Evolutionary conservation across 2,113 vertebrate species (phyloP).

Genomic region (Hippoglossus stenolepis): DNA sequence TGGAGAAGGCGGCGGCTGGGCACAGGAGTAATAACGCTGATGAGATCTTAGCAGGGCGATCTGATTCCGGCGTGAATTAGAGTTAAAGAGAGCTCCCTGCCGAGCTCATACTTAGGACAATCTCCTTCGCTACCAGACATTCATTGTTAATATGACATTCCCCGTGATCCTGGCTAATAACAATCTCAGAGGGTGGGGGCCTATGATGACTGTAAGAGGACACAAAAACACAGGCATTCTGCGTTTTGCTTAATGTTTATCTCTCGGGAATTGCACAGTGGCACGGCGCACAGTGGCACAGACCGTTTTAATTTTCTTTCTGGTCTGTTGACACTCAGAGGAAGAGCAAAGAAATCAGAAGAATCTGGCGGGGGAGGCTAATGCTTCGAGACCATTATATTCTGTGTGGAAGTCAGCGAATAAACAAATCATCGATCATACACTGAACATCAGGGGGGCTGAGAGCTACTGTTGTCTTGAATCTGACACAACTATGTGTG

Average conservation of each 20-base stretch:
- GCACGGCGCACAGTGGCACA: conserved; percentile 64
- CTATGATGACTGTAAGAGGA: conserved; percentile 75
- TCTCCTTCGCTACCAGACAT: conserved; percentile 84
- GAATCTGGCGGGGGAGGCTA: conserved; percentile 34
- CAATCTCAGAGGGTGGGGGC: conserved; percentile 79
- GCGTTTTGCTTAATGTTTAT: conserved; percentile 86
- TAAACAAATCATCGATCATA: conserved; percentile 70
- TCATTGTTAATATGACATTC: conserved; percentile 83
- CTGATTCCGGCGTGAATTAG: conserved; percentile 85
- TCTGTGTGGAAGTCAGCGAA: conserved; percentile 58
- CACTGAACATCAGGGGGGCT: conserved; percentile 29
- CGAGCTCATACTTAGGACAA: conserved; percentile 83
- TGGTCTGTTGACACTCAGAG: conserved; percentile 79
- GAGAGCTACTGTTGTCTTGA: conserved; percentile 27
- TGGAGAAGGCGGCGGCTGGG: conserved; percentile 65
- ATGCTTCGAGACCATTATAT: conserved; percentile 58
- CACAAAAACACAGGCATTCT: conserved; percentile 68
- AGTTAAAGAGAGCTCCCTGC: conserved; percentile 83
- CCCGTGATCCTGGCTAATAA: conserved; percentile 83
- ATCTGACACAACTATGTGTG: conserved; percentile 25
- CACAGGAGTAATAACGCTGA: conserved; percentile 80
- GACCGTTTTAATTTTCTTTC: conserved; percentile 77
- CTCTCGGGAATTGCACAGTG: conserved; percentile 81
- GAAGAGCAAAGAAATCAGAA: conserved; percentile 49
- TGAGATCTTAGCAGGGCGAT: conserved; percentile 84